Evolutionary conservation across 2,797 vertebrate species (phyloP).

Genomic region (Danio kyathit): DNA sequence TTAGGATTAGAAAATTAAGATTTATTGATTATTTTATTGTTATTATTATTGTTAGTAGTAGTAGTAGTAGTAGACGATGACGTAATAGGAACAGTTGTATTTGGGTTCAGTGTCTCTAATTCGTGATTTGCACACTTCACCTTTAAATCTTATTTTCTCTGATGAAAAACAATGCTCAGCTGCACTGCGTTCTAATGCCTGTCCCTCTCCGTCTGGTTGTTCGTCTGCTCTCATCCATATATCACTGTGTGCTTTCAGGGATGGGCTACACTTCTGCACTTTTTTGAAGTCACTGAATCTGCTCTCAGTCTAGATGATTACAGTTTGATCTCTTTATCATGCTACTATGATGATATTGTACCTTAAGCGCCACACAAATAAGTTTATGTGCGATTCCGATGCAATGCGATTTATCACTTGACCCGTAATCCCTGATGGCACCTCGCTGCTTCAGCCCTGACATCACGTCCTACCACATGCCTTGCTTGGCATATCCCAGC

Average conservation of each 20-base stretch:
- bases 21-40: neutral
- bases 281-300: constrained; percentile 39
- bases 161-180: constrained; percentile 27
- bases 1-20: too few relatives aligned
- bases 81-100: neutral
- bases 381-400: neutral
- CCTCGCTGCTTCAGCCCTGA: constrained; percentile 44
- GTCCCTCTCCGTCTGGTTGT: constrained; percentile 25
- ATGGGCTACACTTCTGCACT: constrained; percentile 56
- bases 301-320: constrained; percentile 29
- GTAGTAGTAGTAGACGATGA: too few relatives aligned
- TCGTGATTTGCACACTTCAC: constrained; percentile 6
- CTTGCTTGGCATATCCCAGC: constrained; percentile 52
- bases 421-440: constrained; percentile 68
- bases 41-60: too few relatives aligned
- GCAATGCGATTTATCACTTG: neutral
- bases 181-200: constrained; percentile 49
- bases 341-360: constrained; percentile 9
- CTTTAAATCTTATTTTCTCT: neutral
- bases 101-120: neutral
- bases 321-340: constrained; percentile 13
- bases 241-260: constrained; percentile 71
- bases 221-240: constrained; percentile 52
- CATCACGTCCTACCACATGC: constrained; percentile 59
- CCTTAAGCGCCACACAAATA: neutral